Evolutionary conservation across 2,797 vertebrate species (phyloP), one percentile per base, ranked within the genome.

Genomic region (Caiman crocodilus): DNA sequence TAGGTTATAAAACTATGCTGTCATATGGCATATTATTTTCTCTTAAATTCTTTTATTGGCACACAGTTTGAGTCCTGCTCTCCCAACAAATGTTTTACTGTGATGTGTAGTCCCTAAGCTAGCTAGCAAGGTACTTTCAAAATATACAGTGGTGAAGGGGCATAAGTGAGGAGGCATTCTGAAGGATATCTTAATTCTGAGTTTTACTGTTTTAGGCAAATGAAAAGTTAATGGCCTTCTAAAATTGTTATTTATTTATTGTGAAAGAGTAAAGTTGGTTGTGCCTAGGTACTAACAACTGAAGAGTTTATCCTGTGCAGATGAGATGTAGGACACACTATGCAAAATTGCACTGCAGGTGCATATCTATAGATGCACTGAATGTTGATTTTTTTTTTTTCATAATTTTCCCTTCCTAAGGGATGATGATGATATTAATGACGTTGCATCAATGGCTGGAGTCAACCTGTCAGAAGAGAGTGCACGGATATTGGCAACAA

Each of bases 401-500:
- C 90, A 85, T 67, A 42, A 81, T 6, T 86, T 90, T 92, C 11
- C 23, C 30, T 79, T 83, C 63, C 59, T 30, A 97, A 99, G 99
- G 98, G 99, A 99, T 58, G 99, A 99, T 3, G 99, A 99, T 18
- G 99, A 99, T 94, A 99, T 99, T 96, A 99, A 99, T 7, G 99
- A 99, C 12, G 99, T 99, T 92, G 99, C 99, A 5, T 99, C 99
- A 6, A 99, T 99, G 99, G 99, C 99, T 3, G 99, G 99, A 69
- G 99, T 99, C 83, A 99, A 99, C 97, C 95, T 99, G 71, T 99
- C 99, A 0, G 99, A 99, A 97, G 99, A 99, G 97, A 99, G 98
- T 6, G 99, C 99, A 7, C 98, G 98, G 64, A 99, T 99, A 97
- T 95, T 99, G 96, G 99, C 99, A 93, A 99, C 99, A 17, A 99